These are phyloP conservation scores for Holocentrus rufus DNA, from an alignment of 2,797 vertebrate genomes.

Conservation along the genomic window DNA sequence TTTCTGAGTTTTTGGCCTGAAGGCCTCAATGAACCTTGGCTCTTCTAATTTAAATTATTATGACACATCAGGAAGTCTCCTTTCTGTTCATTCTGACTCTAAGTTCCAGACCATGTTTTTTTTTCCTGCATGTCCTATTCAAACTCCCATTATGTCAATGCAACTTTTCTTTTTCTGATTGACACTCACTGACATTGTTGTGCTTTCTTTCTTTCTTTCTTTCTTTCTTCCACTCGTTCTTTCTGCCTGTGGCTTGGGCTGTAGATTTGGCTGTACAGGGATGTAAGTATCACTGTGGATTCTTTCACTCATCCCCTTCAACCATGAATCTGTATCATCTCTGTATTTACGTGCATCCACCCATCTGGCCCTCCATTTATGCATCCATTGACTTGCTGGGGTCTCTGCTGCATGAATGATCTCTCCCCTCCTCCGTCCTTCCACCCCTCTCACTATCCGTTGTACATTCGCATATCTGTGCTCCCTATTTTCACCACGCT, in stretches of 20 bases:
- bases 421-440: constrained; percentile 15
- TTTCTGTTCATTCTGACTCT: constrained; percentile 53
- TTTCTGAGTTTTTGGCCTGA: not conserved
- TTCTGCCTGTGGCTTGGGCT: constrained; percentile 98
- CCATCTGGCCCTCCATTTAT: constrained; percentile 26
- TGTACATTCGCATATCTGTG: constrained; percentile 10
- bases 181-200: constrained; percentile 99
- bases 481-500: constrained; percentile 12
- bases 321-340: constrained; percentile 17
- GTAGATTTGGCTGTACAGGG: constrained; percentile 99
- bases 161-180: constrained; percentile 90
- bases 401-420: constrained; percentile 52
- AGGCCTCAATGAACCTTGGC: not conserved
- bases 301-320: constrained; percentile 56
- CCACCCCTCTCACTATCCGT: constrained; percentile 35
- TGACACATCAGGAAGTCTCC: constrained; percentile 48
- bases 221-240: constrained; percentile 87
- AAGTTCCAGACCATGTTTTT: constrained; percentile 44
- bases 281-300: constrained; percentile 99
- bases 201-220: constrained; percentile 95
- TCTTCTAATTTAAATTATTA: not conserved
- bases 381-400: constrained; percentile 43
- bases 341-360: constrained; percentile 20
- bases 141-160: constrained; percentile 84
- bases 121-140: constrained; percentile 86